Evolutionary conservation across 2,113 vertebrate species (phyloP).

Genomic region (Raphicerus campestris): DNA sequence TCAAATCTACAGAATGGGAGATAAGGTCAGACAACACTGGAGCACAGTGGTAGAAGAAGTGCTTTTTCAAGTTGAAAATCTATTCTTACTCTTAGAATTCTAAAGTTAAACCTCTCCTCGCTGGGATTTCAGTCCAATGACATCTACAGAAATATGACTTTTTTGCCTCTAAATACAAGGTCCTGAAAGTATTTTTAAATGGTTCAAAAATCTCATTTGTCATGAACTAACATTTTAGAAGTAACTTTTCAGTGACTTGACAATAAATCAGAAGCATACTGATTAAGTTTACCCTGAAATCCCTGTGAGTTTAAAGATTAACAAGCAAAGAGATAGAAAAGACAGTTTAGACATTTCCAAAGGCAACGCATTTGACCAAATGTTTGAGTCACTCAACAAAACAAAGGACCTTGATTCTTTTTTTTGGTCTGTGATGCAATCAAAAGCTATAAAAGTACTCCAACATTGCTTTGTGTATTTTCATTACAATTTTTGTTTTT

Average conservation of each 20-base stretch:
- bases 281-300: constrained; percentile 21
- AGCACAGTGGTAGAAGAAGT: not conserved
- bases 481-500: not conserved
- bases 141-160: not conserved
- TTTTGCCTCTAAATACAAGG: not conserved
- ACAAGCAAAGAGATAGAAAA: not conserved
- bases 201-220: not conserved
- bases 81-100: not conserved
- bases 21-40: not conserved
- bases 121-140: not conserved
- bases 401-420: not conserved
- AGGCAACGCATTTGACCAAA: not conserved
- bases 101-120: not conserved
- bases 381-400: not conserved
- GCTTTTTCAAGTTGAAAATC: not conserved
- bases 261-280: not conserved
- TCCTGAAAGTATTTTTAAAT: constrained; percentile 35
- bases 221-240: constrained; percentile 36
- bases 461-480: not conserved
- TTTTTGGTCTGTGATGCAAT: not conserved
- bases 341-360: not conserved
- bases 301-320: not conserved
- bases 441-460: not conserved
- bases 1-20: not conserved
- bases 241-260: not conserved